Evolutionary conservation across 2,797 vertebrate species (phyloP).

Genomic region (Acanthurus tractus): DNA sequence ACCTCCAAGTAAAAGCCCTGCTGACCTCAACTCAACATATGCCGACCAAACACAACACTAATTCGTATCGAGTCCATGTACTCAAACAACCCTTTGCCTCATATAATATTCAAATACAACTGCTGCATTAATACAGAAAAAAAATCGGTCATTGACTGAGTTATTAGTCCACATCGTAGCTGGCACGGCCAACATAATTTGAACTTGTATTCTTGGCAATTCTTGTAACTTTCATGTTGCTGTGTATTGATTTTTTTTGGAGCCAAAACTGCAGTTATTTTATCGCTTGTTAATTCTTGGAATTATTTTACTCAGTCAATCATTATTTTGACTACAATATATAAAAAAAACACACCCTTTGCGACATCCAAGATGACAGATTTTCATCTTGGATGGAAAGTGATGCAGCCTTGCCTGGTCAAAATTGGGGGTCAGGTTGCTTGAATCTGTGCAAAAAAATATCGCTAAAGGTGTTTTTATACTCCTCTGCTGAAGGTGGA

Average conservation of each 20-base stretch:
- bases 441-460: no score
- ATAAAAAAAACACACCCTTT: not conserved
- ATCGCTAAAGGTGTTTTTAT: no score
- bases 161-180: not conserved
- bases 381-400: no score
- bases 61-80: slow-evolving; percentile 14
- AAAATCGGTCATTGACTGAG: not conserved
- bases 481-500: no score
- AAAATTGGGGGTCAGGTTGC: no score
- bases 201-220: no score
- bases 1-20: slow-evolving; percentile 42
- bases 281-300: not conserved
- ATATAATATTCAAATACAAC: slow-evolving; percentile 17
- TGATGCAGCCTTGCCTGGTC: no score
- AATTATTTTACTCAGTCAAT: not conserved
- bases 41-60: slow-evolving; percentile 36
- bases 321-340: not conserved
- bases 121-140: not conserved
- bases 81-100: slow-evolving; percentile 5
- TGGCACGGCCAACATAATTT: not conserved
- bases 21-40: slow-evolving; percentile 8
- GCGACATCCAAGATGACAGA: no score
- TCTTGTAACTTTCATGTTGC: not conserved
- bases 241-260: not conserved
- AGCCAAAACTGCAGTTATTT: not conserved